Evolutionary conservation across 2,888 invertebrate genomes (phyloP).

Genomic region (Sialis lutaria): DNA sequence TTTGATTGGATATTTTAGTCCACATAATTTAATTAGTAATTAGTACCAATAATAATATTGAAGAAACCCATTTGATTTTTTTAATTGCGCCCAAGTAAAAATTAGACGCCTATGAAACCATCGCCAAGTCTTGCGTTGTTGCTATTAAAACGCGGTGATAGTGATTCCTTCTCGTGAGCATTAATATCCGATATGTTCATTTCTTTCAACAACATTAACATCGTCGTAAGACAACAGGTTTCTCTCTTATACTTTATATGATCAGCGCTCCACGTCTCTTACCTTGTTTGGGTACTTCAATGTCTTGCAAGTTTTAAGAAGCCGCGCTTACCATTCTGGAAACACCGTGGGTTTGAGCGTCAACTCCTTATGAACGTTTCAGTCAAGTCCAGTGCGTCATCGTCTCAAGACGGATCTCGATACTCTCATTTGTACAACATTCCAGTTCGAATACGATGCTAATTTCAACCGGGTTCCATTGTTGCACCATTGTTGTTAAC

Average conservation of each 20-base stretch:
- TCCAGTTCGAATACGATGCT: too few relatives aligned
- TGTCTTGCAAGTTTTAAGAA: conserved; percentile 4
- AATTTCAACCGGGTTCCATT: too few relatives aligned
- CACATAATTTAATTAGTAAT: too few relatives aligned
- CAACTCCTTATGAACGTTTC: neutral
- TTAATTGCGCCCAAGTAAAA: too few relatives aligned
- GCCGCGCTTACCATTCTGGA: neutral
- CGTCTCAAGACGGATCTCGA: neutral
- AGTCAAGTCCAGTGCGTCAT: neutral
- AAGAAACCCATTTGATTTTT: too few relatives aligned
- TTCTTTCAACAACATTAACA: too few relatives aligned
- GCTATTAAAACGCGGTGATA: neutral
- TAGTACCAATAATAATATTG: too few relatives aligned
- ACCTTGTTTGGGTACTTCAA: conserved; percentile 5
- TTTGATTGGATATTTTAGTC: too few relatives aligned
- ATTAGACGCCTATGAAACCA: too few relatives aligned
- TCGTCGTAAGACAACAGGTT: neutral
- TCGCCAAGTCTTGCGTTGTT: neutral
- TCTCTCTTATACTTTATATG: neutral
- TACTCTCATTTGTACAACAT: neutral
- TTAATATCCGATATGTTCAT: too few relatives aligned
- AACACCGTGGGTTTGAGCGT: neutral
- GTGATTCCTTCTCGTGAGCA: neutral
- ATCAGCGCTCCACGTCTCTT: neutral
- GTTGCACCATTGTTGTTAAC: too few relatives aligned